Percentiles rank a stretch among this genome's conserved stretches.
Evolutionary conservation across 1,140 invertebrate genomes (phyloP).

Genomic region (Ganaspis sp.): DNA sequence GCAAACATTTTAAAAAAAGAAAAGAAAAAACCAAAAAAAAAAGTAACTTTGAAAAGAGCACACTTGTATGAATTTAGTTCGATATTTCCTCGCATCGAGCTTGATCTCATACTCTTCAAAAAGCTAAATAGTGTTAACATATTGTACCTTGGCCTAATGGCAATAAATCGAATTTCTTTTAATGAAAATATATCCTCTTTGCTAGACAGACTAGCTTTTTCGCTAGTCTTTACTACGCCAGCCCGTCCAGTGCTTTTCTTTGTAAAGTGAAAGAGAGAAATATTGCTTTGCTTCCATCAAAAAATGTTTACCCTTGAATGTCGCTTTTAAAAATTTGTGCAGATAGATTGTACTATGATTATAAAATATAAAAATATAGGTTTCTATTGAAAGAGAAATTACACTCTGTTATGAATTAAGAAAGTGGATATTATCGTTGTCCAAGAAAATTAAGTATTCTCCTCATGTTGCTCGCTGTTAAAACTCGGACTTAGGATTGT

Average conservation of each 20-base stretch:
- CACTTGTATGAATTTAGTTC: constrained; percentile 43
- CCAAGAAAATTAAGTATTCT: constrained; percentile 18
- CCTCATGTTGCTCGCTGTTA: constrained; percentile 45
- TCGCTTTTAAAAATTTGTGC: constrained; percentile 41
- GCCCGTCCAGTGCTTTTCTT: constrained; percentile 71
- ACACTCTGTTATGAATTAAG: constrained; percentile 40
- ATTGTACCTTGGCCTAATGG: constrained; percentile 29
- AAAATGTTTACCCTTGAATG: constrained; percentile 41
- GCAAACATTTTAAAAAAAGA: constrained; percentile 38
- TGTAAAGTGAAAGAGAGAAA: constrained; percentile 24
- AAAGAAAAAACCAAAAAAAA: neutral
- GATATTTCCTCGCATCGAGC: constrained; percentile 46
- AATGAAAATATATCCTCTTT: constrained; percentile 45
- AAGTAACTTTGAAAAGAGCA: constrained; percentile 32
- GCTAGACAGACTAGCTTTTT: constrained; percentile 67
- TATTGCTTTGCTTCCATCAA: constrained; percentile 24
- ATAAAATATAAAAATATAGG: constrained; percentile 50
- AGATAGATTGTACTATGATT: constrained; percentile 31
- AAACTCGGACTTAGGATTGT: constrained; percentile 31
- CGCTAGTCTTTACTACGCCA: constrained; percentile 71
- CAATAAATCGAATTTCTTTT: constrained; percentile 24
- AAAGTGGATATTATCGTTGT: constrained; percentile 49
- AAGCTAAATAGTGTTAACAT: constrained; percentile 35
- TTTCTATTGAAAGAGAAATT: constrained; percentile 51
- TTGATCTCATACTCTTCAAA: constrained; percentile 17